Evolutionary conservation across 2,888 invertebrate species (phyloP).

Genomic region (Loripinus fragilis): DNA sequence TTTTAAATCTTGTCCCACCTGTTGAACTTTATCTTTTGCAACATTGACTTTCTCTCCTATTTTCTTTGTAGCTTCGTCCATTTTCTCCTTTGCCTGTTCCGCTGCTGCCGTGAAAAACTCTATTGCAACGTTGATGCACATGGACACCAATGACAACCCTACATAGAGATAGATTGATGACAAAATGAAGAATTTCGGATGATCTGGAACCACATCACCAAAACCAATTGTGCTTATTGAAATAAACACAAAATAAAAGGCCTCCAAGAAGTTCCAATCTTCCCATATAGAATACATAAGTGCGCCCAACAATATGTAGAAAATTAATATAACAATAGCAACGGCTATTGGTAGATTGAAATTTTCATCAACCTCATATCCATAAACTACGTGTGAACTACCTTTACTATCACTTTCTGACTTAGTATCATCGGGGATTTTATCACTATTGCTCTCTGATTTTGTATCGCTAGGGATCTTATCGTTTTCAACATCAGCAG

Average conservation of each 20-base stretch:
- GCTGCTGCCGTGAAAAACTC: slow-evolving; percentile 73
- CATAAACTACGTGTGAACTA: slow-evolving; percentile 48
- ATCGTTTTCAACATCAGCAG: neutral
- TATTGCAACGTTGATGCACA: slow-evolving; percentile 96
- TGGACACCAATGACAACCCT: slow-evolving; percentile 96
- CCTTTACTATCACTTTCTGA: slow-evolving; percentile 45
- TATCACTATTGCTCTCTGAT: slow-evolving; percentile 42
- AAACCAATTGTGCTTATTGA: slow-evolving; percentile 89
- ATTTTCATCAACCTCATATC: slow-evolving; percentile 86
- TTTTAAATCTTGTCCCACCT: slow-evolving; percentile 35
- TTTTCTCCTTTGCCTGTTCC: slow-evolving; percentile 69
- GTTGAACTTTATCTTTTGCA: slow-evolving; percentile 46
- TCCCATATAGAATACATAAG: slow-evolving; percentile 87
- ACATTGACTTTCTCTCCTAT: slow-evolving; percentile 59
- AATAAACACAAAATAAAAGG: slow-evolving; percentile 96
- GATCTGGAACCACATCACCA: slow-evolving; percentile 94
- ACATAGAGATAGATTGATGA: slow-evolving; percentile 97
- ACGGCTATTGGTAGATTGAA: slow-evolving; percentile 96
- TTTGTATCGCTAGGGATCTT: slow-evolving; percentile 85
- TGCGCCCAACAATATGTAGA: slow-evolving; percentile 95
- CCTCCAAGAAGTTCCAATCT: slow-evolving; percentile 95
- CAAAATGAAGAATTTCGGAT: slow-evolving; percentile 94
- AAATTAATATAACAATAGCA: slow-evolving; percentile 92
- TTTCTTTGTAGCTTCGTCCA: slow-evolving; percentile 67
- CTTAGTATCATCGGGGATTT: slow-evolving; percentile 85